phyloP scores from a whole-genome alignment of 2,113 vertebrate species.

The Lanius collurio region DNA sequence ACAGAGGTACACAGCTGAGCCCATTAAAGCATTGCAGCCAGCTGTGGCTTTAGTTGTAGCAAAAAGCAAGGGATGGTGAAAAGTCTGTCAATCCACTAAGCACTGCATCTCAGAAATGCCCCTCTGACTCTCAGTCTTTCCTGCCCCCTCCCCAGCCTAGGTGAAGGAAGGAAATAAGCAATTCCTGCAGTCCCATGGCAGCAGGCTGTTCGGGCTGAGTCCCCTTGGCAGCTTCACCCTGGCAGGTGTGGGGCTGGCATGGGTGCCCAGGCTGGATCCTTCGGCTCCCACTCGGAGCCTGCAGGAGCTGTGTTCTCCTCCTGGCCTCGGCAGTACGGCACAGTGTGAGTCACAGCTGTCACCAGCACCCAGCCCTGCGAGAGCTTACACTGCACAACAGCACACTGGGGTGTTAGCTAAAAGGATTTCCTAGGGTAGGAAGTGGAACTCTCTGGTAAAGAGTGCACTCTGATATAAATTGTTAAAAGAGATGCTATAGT shows the following conservation, averaged over 20 bases:
- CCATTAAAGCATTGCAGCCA: not conserved
- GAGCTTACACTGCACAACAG: not conserved
- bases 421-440: not conserved
- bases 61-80: not conserved
- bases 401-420: not conserved
- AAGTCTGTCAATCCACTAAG: not conserved
- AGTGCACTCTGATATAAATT: not conserved
- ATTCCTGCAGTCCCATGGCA: not conserved
- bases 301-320: not conserved
- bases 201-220: not conserved
- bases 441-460: not conserved
- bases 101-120: not conserved
- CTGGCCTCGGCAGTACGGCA: rapidly evolving
- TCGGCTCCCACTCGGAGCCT: not conserved
- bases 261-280: not conserved
- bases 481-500: not conserved
- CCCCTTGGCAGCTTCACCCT: not conserved
- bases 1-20: not conserved
- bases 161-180: not conserved
- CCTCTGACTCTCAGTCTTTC: not conserved
- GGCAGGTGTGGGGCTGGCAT: not conserved
- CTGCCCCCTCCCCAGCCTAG: not conserved
- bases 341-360: rapidly evolving
- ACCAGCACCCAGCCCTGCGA: not conserved
- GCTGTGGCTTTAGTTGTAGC: not conserved